phyloP scores from a whole-genome alignment of 2,797 vertebrate genomes.

The Ceryle rudis region DNA sequence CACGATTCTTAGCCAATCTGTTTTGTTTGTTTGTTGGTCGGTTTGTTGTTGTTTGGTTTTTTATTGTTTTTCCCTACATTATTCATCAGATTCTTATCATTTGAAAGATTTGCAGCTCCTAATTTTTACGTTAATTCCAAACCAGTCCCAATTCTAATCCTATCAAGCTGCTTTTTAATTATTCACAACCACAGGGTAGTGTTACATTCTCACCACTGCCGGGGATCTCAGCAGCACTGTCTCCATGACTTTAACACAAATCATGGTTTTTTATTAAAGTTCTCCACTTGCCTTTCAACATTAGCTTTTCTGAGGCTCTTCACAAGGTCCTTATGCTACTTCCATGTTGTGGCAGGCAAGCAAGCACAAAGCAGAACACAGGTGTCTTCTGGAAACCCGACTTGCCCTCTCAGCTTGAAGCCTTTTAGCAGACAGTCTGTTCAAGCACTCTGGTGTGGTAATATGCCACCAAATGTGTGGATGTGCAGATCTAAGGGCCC shows the following conservation, averaged over 20 bases:
- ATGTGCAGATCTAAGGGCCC: not conserved
- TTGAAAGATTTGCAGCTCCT: not conserved
- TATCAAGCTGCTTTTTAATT: not conserved
- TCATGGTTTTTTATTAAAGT: not conserved
- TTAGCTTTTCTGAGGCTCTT: not conserved
- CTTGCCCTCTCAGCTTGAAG: not conserved
- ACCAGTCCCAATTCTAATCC: not conserved
- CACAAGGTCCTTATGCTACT: not conserved
- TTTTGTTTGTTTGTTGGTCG: too few relatives aligned
- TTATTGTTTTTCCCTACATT: not conserved
- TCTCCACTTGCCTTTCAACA: not conserved
- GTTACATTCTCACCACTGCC: not conserved
- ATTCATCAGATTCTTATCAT: not conserved
- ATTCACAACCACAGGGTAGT: not conserved
- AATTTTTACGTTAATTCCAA: not conserved
- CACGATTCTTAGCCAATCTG: not conserved
- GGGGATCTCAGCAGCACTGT: not conserved
- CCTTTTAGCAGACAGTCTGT: not conserved
- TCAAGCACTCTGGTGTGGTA: not conserved
- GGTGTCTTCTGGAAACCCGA: not conserved
- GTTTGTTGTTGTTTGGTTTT: not conserved
- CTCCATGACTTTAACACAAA: not conserved
- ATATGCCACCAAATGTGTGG: accelerated
- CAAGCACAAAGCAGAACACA: not conserved
- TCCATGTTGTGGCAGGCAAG: not conserved